Base-by-base conservation (phyloP, 2,888 invertebrate genomes). In the Eupithecia exiguata region DNA sequence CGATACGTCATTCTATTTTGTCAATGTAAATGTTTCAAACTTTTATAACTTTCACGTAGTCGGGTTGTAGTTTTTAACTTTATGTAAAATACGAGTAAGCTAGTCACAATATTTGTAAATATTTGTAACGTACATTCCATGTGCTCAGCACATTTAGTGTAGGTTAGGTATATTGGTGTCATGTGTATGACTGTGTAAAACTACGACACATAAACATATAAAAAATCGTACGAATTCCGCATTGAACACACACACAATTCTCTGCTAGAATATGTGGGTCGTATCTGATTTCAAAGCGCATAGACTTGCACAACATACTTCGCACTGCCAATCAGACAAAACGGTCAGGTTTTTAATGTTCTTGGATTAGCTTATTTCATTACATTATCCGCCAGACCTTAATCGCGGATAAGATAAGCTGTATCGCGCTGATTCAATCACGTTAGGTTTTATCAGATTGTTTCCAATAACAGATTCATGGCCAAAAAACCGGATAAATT, bases 211-310 rank as follows among this genome's bases (percentile, higher is more conserved):
- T 53, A 21, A 43, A 36, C 21, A 75, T 66, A 65, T 38, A 75
- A 65, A 69, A 70, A 68, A 46, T 69, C 68, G 58, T 21, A 67
- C 46, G 53, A 69, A 79, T 70, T 72, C 77, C 76, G 82, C 82
- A 80, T 75, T 72, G 81, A 85, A 87, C 82, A 88, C n/a, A n/a
- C n/a, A 84, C 84, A 88, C 81, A 85, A 84, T 83, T 82, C 85
- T 92, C 90, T 84, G 85, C 89, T 87, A 88, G 89, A 91, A 92
- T 91, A 92, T 92, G 91, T 90, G 84, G 89, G 89, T 86, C 89
- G 90, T 84, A 84, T 92, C 88, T 83, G 86, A 91, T 92, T 91
- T 90, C 92, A 92, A 91, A 89, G 89, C 83, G 85, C 86, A 84
- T 86, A 86, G 86, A 88, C 86, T 88, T 89, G 87, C 90, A 89